Percentiles rank a stretch among this genome's conserved stretches.
Evolutionary conservation across 2,797 vertebrate species (phyloP).

Genomic region (Pseudocheirus occidentalis): DNA sequence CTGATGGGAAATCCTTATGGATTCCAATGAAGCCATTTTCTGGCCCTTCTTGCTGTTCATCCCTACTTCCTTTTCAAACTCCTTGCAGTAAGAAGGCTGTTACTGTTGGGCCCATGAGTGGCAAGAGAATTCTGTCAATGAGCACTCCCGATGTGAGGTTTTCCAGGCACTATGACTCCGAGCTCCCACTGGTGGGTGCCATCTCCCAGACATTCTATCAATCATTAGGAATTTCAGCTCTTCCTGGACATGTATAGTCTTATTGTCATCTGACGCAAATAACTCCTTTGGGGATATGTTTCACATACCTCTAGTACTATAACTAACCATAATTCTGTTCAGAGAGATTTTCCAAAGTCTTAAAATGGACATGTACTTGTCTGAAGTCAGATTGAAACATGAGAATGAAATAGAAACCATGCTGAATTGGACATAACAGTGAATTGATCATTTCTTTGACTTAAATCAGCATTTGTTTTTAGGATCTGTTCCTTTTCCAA

Average conservation of each 20-base stretch:
- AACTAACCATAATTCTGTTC: constrained; percentile 57
- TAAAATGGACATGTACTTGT: constrained; percentile 46
- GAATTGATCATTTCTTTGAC: constrained; percentile 27
- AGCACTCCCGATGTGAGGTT: constrained; percentile 44
- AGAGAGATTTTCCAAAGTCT: constrained; percentile 29
- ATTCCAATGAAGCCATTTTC: constrained; percentile 37
- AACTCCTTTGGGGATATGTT: constrained; percentile 24
- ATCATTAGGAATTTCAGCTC: constrained; percentile 46
- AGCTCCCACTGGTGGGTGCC: constrained; percentile 30
- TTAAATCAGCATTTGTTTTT: constrained; percentile 51
- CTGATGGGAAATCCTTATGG: background rate
- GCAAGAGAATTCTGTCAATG: constrained; percentile 23
- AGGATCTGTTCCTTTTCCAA: constrained; percentile 18
- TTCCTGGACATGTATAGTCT: background rate
- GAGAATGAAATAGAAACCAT: constrained; percentile 35
- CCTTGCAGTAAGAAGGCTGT: constrained; percentile 30
- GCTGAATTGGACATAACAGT: constrained; percentile 62
- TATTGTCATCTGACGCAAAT: constrained; percentile 24
- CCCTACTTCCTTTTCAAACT: constrained; percentile 30
- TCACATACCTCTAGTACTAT: constrained; percentile 52
- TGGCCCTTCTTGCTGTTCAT: constrained; percentile 36
- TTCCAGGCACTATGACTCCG: constrained; percentile 16
- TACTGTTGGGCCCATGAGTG: background rate
- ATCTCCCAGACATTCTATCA: constrained; percentile 36
- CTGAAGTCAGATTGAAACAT: constrained; percentile 55